Evolutionary conservation across 2,797 vertebrate genomes (phyloP).

Genomic region (Brachymystax lenok): DNA sequence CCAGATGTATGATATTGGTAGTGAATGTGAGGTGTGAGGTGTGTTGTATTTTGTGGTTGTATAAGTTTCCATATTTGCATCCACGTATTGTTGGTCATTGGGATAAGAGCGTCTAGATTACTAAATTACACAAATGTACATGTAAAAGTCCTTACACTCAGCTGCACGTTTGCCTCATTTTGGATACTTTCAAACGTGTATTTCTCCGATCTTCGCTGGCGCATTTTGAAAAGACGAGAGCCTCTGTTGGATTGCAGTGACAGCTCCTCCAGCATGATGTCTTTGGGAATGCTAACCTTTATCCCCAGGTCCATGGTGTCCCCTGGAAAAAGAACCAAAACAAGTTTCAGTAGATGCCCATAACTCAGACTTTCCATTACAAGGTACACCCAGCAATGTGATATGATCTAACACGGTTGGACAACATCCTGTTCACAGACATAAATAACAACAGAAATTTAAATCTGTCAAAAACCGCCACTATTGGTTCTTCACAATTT

Average conservation of each 20-base stretch:
- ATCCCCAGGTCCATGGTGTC: constrained; percentile 89
- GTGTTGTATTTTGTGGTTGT: no score
- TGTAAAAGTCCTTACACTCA: constrained; percentile 76
- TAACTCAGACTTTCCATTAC: not conserved
- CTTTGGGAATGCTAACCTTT: constrained; percentile 91
- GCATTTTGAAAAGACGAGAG: constrained; percentile 95
- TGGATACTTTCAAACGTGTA: constrained; percentile 97
- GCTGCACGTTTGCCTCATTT: constrained; percentile 84
- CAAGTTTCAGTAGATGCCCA: not conserved
- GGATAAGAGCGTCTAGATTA: not conserved
- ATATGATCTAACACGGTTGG: not conserved
- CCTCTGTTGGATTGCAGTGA: constrained; percentile 92
- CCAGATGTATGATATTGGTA: no score
- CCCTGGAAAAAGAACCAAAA: constrained; percentile 46
- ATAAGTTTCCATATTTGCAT: no score
- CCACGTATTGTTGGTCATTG: no score
- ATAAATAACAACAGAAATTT: not conserved
- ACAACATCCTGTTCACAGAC: not conserved
- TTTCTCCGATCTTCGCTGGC: constrained; percentile 96
- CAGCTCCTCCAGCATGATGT: constrained; percentile 97
- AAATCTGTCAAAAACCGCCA: no score
- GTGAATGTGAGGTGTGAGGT: no score
- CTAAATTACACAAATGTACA: not conserved
- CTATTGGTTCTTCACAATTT: no score
- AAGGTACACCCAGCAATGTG: not conserved